Evolutionary conservation across 2,888 invertebrate genomes (phyloP).

Genomic region (Calliphora vomitoria): DNA sequence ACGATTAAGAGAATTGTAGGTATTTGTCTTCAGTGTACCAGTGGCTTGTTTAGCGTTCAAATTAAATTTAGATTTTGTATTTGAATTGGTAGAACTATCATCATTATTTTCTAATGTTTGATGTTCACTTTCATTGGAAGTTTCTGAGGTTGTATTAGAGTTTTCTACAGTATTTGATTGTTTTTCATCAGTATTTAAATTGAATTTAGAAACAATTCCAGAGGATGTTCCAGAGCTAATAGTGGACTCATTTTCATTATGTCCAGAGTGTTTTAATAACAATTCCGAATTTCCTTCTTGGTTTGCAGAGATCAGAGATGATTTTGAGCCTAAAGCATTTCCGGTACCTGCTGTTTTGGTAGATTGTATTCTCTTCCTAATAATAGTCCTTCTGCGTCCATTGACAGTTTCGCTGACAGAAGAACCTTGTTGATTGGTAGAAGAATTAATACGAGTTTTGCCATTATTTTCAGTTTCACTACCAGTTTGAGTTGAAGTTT

Average conservation of each 20-base stretch:
- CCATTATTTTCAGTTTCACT: neutral
- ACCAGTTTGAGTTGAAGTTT: neutral
- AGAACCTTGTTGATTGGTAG: neutral
- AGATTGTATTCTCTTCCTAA: conserved; percentile 49
- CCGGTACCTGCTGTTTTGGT: neutral
- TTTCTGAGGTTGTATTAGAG: neutral
- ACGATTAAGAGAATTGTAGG: neutral
- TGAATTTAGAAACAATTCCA: no score
- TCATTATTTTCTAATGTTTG: neutral
- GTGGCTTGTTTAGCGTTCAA: neutral
- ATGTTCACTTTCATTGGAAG: neutral
- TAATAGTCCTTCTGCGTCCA: conserved; percentile 35
- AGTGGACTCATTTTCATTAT: neutral
- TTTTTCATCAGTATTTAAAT: neutral
- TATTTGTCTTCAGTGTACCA: neutral
- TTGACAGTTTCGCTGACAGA: conserved; percentile 13
- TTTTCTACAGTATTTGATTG: neutral
- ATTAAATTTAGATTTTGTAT: neutral
- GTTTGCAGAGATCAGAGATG: neutral
- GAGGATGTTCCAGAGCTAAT: no score
- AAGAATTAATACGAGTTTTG: neutral
- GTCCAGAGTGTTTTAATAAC: neutral
- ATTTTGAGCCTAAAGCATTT: neutral
- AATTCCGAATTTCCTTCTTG: neutral
- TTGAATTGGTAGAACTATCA: neutral